Evolutionary conservation across 2,113 vertebrate species (phyloP).

Genomic region (Lathamus discolor): DNA sequence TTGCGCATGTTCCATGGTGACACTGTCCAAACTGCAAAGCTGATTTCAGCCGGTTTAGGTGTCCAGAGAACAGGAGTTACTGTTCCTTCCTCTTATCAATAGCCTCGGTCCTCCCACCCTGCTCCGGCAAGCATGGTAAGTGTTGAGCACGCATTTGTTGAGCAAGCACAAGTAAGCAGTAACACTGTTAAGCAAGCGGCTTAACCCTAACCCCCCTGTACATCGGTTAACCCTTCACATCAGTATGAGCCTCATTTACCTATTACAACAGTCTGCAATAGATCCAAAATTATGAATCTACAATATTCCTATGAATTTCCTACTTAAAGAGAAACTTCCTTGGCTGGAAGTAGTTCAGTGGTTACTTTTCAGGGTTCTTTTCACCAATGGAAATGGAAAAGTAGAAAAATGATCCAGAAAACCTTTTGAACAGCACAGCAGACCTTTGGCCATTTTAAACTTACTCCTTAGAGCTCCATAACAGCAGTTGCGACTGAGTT

Average conservation of each 20-base stretch:
- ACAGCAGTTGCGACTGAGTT: not conserved
- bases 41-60: too few relatives aligned
- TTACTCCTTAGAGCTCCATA: not conserved
- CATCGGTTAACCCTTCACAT: too few relatives aligned
- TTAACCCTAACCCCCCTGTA: too few relatives aligned
- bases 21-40: too few relatives aligned
- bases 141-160: too few relatives aligned
- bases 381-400: not conserved
- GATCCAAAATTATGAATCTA: not conserved
- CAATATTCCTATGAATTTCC: not conserved
- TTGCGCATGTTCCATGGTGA: too few relatives aligned
- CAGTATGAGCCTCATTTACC: not conserved
- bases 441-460: not conserved
- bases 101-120: too few relatives aligned
- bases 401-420: not conserved
- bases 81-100: too few relatives aligned
- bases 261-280: not conserved
- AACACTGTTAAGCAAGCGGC: too few relatives aligned
- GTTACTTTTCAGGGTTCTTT: not conserved
- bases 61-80: too few relatives aligned
- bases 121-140: too few relatives aligned
- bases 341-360: not conserved
- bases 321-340: not conserved
- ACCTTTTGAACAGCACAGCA: not conserved
- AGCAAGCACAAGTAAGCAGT: too few relatives aligned